phyloP scores from a whole-genome alignment of 2,797 vertebrate species.

The Scolopax bukidnonensis region DNA sequence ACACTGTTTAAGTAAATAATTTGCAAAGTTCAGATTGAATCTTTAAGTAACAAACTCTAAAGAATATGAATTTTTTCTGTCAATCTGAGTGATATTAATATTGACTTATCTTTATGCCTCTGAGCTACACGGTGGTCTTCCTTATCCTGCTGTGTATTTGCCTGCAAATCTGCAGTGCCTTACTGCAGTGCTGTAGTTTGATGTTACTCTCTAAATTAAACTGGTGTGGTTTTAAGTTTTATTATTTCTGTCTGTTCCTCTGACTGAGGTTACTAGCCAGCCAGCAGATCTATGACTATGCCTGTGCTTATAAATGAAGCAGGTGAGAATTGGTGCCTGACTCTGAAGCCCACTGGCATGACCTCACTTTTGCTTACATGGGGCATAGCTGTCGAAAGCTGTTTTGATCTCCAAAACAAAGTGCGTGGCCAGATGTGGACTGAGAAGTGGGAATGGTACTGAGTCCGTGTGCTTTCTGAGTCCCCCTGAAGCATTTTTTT shows the following conservation, averaged over 20 bases:
- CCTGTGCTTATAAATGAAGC: neutral
- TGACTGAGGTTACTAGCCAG: neutral
- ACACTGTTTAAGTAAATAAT: neutral
- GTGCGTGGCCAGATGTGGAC: neutral
- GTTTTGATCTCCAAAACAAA: neutral
- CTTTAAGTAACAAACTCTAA: neutral
- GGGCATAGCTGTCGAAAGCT: neutral
- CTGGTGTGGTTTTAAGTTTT: neutral
- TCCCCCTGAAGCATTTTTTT: neutral
- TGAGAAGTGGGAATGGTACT: neutral
- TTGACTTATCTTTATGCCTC: neutral
- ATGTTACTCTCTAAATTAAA: neutral
- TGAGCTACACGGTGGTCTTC: neutral
- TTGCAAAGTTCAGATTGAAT: neutral
- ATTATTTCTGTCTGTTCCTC: neutral
- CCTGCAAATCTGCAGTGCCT: neutral
- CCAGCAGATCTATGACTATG: neutral
- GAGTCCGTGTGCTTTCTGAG: neutral
- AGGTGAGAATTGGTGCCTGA: neutral
- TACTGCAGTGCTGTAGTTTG: neutral
- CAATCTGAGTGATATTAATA: neutral
- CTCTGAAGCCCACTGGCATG: neutral
- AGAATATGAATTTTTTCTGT: neutral
- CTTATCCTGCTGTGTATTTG: neutral
- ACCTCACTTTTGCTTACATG: accelerated